A percentile compares a stretch with the other conserved stretches of the same genome.
Evolutionary conservation across 2,888 invertebrate species (phyloP).

Genomic region (Furcula furcula): DNA sequence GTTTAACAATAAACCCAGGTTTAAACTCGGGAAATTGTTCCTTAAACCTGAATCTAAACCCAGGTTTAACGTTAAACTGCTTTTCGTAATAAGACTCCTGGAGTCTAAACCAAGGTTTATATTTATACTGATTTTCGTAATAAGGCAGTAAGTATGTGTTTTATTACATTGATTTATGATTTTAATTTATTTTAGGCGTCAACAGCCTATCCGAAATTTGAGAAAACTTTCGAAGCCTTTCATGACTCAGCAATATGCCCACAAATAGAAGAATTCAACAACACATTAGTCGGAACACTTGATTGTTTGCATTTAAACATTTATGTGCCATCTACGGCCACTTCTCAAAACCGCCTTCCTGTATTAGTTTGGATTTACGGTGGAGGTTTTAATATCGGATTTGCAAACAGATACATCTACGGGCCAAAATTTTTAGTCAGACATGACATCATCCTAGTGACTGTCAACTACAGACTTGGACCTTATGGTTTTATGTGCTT

Average conservation of each 20-base stretch:
- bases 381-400: conserved; percentile 40
- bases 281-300: conserved; percentile 29
- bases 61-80: too few relatives aligned
- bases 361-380: conserved; percentile 54
- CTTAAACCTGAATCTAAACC: too few relatives aligned
- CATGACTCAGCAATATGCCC: conserved; percentile 49
- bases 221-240: conserved; percentile 41
- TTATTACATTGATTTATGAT: not conserved
- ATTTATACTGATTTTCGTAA: too few relatives aligned
- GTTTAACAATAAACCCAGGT: too few relatives aligned
- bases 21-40: too few relatives aligned
- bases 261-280: conserved; percentile 36
- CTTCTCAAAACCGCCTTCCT: conserved; percentile 36
- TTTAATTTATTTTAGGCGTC: conserved; percentile 33
- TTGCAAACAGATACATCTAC: conserved; percentile 24
- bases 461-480: conserved; percentile 50
- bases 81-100: too few relatives aligned
- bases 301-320: conserved; percentile 51
- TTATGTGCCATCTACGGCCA: conserved; percentile 42
- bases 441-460: conserved; percentile 50
- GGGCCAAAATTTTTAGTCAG: conserved; percentile 46
- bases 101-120: too few relatives aligned
- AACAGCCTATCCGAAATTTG: conserved; percentile 32
- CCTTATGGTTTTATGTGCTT: conserved; percentile 60
- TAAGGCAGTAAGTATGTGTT: too few relatives aligned